Conservation (phyloP, 2,797 vertebrate species). For the Epinephelus awoara region DNA sequence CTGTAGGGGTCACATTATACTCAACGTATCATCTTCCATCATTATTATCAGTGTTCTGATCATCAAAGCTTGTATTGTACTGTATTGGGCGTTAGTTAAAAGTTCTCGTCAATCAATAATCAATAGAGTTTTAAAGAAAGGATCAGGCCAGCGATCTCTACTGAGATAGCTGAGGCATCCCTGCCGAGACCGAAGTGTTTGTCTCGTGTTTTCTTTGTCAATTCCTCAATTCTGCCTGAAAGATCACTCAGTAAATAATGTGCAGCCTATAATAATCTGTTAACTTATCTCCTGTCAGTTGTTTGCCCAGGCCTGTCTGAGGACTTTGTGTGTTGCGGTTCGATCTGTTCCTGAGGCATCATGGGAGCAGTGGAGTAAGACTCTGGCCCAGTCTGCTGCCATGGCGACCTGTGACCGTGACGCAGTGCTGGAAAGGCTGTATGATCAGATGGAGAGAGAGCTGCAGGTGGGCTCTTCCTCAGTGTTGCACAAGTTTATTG, state of each 20-base stretch:
- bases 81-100: constrained; percentile 4
- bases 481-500: constrained; percentile 4
- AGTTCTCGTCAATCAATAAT: constrained; percentile 30
- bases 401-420: constrained; percentile 80
- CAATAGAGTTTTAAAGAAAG: constrained; percentile 7
- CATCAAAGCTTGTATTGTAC: constrained; percentile 14
- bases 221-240: constrained; percentile 34
- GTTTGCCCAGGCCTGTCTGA: constrained; percentile 91
- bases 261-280: constrained; percentile 50
- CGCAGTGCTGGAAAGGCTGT: constrained; percentile 82
- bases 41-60: not conserved
- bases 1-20: not conserved
- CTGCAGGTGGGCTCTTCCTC: constrained; percentile 84
- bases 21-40: not conserved
- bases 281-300: constrained; percentile 58
- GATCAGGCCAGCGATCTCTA: not conserved
- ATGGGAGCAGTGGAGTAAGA: constrained; percentile 87
- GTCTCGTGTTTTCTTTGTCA: constrained; percentile 31
- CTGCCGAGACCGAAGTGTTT: constrained; percentile 27
- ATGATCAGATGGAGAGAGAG: constrained; percentile 91
- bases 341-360: constrained; percentile 86
- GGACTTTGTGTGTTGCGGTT: constrained; percentile 93
- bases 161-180: constrained; percentile 1
- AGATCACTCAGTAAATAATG: constrained; percentile 35
- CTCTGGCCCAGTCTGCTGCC: constrained; percentile 77